Conservation (phyloP, 2,888 invertebrate species). For the Octodonta nipae region DNA sequence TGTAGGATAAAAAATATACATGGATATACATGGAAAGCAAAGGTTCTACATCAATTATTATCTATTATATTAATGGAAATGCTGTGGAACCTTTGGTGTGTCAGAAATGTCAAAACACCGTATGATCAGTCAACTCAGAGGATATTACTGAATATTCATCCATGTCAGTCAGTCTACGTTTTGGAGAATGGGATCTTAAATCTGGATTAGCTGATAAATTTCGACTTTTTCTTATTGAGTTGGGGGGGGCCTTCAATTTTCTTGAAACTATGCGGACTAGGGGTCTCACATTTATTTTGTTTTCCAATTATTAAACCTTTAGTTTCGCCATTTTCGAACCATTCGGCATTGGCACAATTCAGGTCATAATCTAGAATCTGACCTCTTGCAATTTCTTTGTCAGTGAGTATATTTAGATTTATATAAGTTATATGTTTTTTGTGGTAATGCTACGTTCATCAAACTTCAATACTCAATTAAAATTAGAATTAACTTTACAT, state of each 20-base stretch:
- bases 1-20: no score
- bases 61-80: no score
- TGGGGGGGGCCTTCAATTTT: constrained; percentile 8
- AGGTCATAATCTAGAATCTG: constrained; percentile 80
- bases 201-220: constrained; percentile 13
- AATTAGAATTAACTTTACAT: no score
- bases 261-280: constrained; percentile 9
- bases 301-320: constrained; percentile 50
- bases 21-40: no score
- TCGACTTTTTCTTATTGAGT: constrained; percentile 13
- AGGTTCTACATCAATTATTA: no score
- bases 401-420: no score
- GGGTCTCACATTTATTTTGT: constrained; percentile 8
- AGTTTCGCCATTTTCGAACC: constrained; percentile 97
- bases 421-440: no score
- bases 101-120: no score
- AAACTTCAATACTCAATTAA: no score
- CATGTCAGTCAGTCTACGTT: constrained; percentile 15
- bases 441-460: no score
- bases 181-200: constrained; percentile 13
- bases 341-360: constrained; percentile 90
- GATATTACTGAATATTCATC: constrained; percentile 7
- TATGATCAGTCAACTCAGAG: constrained; percentile 13
- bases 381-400: constrained; percentile 87
- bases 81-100: no score